Percentiles rank a stretch among this genome's conserved stretches.
phyloP scores from a whole-genome alignment of 2,797 vertebrate species.

The Anabacerthia variegaticeps region DNA sequence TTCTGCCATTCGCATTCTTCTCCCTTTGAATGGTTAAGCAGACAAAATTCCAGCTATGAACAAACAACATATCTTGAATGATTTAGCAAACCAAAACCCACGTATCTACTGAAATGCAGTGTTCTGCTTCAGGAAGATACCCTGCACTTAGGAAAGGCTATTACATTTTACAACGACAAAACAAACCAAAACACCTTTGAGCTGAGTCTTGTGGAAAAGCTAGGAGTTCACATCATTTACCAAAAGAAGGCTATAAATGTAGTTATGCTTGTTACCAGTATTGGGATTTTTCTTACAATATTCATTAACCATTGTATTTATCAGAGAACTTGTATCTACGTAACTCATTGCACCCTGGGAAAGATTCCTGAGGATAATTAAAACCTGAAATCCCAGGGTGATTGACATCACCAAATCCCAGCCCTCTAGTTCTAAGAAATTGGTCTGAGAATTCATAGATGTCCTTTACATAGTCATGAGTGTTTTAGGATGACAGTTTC shows the following conservation, averaged over 20 bases:
- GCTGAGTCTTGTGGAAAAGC: neutral
- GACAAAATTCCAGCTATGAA: neutral
- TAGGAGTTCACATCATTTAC: neutral
- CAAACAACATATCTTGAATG: neutral
- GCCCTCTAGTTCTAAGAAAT: neutral
- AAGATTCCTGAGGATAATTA: neutral
- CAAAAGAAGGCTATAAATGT: neutral
- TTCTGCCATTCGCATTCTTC: neutral
- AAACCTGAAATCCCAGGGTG: neutral
- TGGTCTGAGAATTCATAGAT: neutral
- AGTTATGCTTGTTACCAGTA: neutral
- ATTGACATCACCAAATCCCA: neutral
- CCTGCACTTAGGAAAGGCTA: neutral
- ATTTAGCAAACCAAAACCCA: neutral
- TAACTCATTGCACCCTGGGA: neutral
- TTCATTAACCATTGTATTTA: neutral
- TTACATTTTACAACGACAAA: neutral
- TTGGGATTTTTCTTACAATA: neutral
- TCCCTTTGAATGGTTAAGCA: neutral
- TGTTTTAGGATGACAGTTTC: neutral
- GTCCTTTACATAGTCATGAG: neutral
- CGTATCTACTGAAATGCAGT: neutral
- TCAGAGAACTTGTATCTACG: neutral
- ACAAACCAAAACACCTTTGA: neutral
- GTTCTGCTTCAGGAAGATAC: neutral